Base-by-base conservation (phyloP, 2,113 vertebrate genomes). In the Erythrocebus patas region DNA sequence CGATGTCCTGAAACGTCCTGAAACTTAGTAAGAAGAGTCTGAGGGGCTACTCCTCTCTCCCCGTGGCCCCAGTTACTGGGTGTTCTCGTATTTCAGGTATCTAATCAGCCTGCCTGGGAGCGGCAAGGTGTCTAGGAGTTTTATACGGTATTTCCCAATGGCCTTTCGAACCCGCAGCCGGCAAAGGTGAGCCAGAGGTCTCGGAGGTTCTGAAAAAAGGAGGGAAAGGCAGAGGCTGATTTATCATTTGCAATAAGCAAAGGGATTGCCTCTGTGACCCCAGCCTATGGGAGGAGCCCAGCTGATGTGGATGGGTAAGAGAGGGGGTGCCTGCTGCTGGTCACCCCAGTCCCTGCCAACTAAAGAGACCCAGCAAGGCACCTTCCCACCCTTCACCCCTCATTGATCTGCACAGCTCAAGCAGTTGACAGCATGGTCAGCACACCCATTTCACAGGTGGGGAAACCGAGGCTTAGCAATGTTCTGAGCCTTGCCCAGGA, bases 101-200 rank as follows among this genome's bases (percentile, higher is more conserved):
- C 98, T 98, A 75, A 99, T 99, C 96, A 99, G 97, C 98, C 99
- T 99, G 97, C 98, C 97, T 0, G 99, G 99, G 32, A 99, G 98
- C 2, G 99, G 99, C 97, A 99, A 97, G 0, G 98, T 98, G 89
- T 99, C 97, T 5, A 99, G 97, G 50, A 98, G 99, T 52, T 98
- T 98, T 90, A 99, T 98, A 73, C 99, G 99, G 23, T 98, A 98
- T 52, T 98, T 99, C 81, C 99, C 99, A 52, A 99, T 97, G 91
- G 99, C 98, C 89, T 98, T 99, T 84, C 99, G 98, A 55, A 99
- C 99, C 95, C 96, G 99, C 87, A 99, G 93, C 86, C 99, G 99
- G 97, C 99, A 99, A 30, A 99, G 99, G 96, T 99, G 99, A 95
- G 98, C 98, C 94, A 99, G 99, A 50, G 99, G 98, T 89, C 99